These are phyloP conservation scores for Macrosoma leucophasiata DNA, from an alignment of 2,888 invertebrate genomes.

Conservation along the genomic window DNA sequence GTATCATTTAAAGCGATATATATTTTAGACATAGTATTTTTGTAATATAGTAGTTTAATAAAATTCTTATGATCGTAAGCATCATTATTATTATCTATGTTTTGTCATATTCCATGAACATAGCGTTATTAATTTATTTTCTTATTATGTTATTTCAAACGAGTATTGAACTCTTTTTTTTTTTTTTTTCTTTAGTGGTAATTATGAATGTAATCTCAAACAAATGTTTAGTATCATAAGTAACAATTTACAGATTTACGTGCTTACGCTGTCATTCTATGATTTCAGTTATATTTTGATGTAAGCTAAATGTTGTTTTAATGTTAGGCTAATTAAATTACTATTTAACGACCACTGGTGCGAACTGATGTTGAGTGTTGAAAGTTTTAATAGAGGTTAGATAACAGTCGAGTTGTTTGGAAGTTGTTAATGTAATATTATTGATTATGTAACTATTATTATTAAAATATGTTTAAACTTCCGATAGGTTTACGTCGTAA, in stretches of 20 bases:
- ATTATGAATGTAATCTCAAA: slow-evolving; percentile 25
- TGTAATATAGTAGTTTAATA: slow-evolving; percentile 26
- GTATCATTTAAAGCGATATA: slow-evolving; percentile 23
- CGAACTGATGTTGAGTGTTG: slow-evolving; percentile 73
- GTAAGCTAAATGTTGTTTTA: slow-evolving; percentile 56
- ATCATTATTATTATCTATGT: slow-evolving; percentile 19
- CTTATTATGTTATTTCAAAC: slow-evolving; percentile 9
- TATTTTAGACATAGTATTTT: slow-evolving; percentile 31
- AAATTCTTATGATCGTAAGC: too few species aligned
- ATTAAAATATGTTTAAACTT: slow-evolving; percentile 37
- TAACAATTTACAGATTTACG: slow-evolving; percentile 18
- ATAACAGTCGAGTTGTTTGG: slow-evolving; percentile 53
- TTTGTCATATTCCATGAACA: slow-evolving; percentile 5
- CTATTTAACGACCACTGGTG: slow-evolving; percentile 67
- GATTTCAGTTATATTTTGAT: slow-evolving; percentile 63
- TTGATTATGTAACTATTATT: slow-evolving; percentile 48
- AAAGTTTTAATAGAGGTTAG: slow-evolving; percentile 71
- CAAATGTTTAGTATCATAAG: slow-evolving; percentile 16
- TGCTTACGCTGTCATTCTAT: slow-evolving; percentile 22
- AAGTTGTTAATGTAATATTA: slow-evolving; percentile 62
- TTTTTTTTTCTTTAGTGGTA: slow-evolving; percentile 3
- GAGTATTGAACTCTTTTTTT: slow-evolving; percentile 1
- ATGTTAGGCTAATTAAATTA: slow-evolving; percentile 45
- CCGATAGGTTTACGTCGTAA: slow-evolving; percentile 33
- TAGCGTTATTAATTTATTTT: slow-evolving; percentile 21